phyloP scores from a whole-genome alignment of 2,888 invertebrate species.

The Drepanosiphum platanoidis region DNA sequence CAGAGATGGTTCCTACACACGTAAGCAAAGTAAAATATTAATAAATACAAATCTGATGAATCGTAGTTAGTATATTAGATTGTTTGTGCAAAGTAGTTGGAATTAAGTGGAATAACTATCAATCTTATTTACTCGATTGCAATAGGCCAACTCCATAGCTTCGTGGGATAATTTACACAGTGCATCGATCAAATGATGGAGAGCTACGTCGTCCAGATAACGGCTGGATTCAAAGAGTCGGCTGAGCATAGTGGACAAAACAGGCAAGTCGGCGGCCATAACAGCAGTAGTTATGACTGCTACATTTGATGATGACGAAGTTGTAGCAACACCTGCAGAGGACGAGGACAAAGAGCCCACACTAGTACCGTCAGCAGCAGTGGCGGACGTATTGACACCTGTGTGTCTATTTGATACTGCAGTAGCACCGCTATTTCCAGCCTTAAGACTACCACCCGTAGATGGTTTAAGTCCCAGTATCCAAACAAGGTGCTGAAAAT shows the following conservation, averaged over 20 bases:
- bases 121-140: constrained; percentile 78
- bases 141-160: constrained; percentile 95
- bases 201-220: constrained; percentile 90
- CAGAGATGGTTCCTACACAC: constrained; percentile 85
- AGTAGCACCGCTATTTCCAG: constrained; percentile 81
- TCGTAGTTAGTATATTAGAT: neutral
- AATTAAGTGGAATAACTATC: neutral
- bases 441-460: constrained; percentile 91
- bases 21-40: neutral
- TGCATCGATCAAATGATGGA: constrained; percentile 96
- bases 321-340: neutral
- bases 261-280: constrained; percentile 94
- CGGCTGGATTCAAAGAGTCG: constrained; percentile 94
- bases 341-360: neutral
- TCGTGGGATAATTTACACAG: constrained; percentile 95
- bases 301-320: constrained; percentile 67
- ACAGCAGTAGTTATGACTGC: constrained; percentile 94
- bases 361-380: neutral
- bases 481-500: constrained; percentile 78
- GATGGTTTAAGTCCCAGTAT: constrained; percentile 95
- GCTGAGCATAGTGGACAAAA: constrained; percentile 88
- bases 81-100: no score
- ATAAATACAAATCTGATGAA: neutral
- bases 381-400: constrained; percentile 85
- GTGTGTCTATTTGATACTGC: constrained; percentile 90